phyloP scores from a whole-genome alignment of 2,888 invertebrate genomes.

The Lasioglossum leucozonium region DNA sequence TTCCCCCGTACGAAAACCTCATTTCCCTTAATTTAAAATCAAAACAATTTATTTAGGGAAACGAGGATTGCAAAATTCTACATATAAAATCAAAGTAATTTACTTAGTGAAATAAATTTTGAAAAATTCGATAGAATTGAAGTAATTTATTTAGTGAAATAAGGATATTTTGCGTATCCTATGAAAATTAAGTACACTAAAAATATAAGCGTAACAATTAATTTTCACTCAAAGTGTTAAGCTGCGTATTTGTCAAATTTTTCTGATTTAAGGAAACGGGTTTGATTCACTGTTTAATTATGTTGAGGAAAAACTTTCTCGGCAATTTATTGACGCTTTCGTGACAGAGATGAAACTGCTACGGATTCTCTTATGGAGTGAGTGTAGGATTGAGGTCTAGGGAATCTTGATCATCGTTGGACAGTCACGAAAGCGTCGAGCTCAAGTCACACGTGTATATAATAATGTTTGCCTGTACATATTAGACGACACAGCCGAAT shows the following conservation, averaged over 20 bases:
- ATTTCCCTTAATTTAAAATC: not conserved
- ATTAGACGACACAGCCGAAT: conserved; percentile 32
- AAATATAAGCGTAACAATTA: too few species aligned
- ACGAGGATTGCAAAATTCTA: not conserved
- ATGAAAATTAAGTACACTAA: too few species aligned
- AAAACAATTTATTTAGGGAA: not conserved
- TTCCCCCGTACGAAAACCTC: not conserved
- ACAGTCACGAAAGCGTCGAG: conserved; percentile 26
- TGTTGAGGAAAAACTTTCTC: not conserved
- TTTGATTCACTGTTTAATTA: not conserved
- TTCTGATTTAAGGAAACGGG: not conserved
- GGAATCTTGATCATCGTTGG: not conserved
- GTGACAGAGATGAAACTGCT: not conserved
- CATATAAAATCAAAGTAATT: too few species aligned
- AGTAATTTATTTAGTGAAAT: not conserved
- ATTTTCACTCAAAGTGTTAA: too few species aligned
- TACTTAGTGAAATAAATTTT: too few species aligned
- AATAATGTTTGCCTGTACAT: conserved; percentile 40
- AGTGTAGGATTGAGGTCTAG: not conserved
- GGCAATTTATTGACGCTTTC: not conserved
- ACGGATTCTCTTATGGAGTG: not conserved
- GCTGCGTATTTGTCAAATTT: not conserved
- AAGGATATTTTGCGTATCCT: too few species aligned
- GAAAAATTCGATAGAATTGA: not conserved
- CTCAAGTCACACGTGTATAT: conserved; percentile 18